Percentiles rank a stretch among this genome's conserved stretches.
Conservation (phyloP, 2,888 invertebrate genomes). For the Strigamia maritima region DNA sequence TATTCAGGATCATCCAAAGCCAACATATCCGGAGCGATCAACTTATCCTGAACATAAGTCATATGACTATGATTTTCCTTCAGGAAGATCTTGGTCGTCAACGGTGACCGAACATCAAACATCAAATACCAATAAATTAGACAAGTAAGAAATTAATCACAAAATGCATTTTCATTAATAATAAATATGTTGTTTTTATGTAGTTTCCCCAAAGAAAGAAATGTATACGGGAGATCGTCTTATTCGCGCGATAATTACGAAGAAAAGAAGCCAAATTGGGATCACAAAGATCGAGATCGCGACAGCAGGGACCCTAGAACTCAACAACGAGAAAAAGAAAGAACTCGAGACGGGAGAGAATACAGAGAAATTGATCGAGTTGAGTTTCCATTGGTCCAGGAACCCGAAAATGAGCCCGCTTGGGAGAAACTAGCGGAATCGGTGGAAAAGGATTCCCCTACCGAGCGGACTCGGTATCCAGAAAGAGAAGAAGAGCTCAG, state of each 20-base stretch:
- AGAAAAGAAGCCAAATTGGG: slow-evolving; percentile 8
- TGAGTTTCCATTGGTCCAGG: background rate
- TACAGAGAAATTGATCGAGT: slow-evolving; percentile 20
- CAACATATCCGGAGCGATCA: background rate
- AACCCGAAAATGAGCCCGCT: background rate
- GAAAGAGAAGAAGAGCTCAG: slow-evolving; percentile 43
- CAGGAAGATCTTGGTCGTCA: slow-evolving; percentile 2
- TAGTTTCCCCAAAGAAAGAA: slow-evolving; percentile 28
- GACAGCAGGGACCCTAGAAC: slow-evolving; percentile 34
- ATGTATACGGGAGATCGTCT: background rate
- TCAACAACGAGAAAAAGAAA: slow-evolving; percentile 39
- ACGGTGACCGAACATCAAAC: background rate
- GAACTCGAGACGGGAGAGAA: slow-evolving; percentile 35
- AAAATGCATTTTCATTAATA: background rate
- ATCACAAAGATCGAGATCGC: slow-evolving; percentile 33
- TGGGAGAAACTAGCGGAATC: slow-evolving; percentile 36
- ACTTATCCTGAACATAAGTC: background rate
- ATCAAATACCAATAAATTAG: background rate
- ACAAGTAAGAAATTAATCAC: background rate
- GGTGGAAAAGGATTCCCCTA: slow-evolving; percentile 42
- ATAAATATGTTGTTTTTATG: background rate
- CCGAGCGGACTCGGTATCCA: slow-evolving; percentile 40
- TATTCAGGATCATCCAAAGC: background rate
- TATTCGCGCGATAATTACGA: slow-evolving; percentile 27
- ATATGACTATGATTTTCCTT: background rate